Conservation (phyloP, 2,888 invertebrate species). For the Balanococcus diminutus region DNA sequence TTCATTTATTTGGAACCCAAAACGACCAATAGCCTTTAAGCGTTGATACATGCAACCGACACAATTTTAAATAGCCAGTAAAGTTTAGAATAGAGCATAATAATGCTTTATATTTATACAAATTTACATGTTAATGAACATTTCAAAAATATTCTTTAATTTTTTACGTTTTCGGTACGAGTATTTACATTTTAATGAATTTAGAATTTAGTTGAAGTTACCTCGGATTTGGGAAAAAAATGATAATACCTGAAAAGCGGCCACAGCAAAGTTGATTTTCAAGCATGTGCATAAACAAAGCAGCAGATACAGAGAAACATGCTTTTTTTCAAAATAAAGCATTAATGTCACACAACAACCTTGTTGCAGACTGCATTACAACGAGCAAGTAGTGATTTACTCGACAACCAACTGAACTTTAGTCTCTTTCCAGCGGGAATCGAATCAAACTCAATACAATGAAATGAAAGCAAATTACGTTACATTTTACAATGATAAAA, state of each 20-base stretch:
- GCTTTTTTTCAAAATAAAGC: constrained; percentile 54
- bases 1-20: background rate
- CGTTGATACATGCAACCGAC: constrained; percentile 51
- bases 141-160: background rate
- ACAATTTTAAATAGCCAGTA: constrained; percentile 46
- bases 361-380: constrained; percentile 54
- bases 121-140: background rate
- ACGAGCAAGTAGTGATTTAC: constrained; percentile 54
- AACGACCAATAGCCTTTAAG: constrained; percentile 43
- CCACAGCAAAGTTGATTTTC: constrained; percentile 55
- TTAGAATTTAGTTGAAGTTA: constrained; percentile 35
- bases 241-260: constrained; percentile 55
- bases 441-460: constrained; percentile 47
- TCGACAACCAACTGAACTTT: constrained; percentile 54
- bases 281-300: constrained; percentile 53
- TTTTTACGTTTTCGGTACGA: background rate
- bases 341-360: constrained; percentile 55
- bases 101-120: constrained; percentile 1
- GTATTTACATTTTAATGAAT: background rate
- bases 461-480: constrained; percentile 51
- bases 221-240: constrained; percentile 45
- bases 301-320: constrained; percentile 54
- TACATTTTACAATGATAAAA: constrained; percentile 44
- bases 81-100: constrained; percentile 14
- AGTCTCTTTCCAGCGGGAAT: constrained; percentile 52